phyloP scores from a whole-genome alignment of 2,888 invertebrate genomes.

The Calameuta pallipes region DNA sequence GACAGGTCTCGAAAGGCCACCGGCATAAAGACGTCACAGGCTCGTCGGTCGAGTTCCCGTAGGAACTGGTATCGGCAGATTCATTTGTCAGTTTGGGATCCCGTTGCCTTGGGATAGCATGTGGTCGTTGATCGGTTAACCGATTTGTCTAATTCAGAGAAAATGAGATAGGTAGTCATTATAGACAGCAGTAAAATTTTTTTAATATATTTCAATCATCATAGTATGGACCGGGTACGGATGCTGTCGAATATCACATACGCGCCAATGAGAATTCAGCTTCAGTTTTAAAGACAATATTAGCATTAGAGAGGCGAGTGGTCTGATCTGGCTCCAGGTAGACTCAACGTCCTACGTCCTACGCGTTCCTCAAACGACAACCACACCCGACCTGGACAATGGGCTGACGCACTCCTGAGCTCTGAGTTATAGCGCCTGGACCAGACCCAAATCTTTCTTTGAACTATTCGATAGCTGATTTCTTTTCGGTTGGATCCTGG shows the following conservation, averaged over 20 bases:
- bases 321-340: conserved; percentile 44
- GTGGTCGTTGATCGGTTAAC: not conserved
- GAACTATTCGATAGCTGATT: not conserved
- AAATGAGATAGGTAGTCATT: not conserved
- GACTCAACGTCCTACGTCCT: conserved; percentile 46
- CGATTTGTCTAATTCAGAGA: not conserved
- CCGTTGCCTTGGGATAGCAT: not conserved
- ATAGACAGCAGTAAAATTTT: not conserved
- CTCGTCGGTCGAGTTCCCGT: conserved; percentile 31
- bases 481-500: not conserved
- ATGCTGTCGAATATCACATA: not conserved
- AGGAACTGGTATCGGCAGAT: conserved; percentile 53
- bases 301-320: conserved; percentile 46
- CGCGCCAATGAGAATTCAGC: not conserved
- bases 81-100: conserved; percentile 53
- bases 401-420: conserved; percentile 49
- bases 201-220: not conserved
- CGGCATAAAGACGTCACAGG: conserved; percentile 59
- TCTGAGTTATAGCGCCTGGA: not conserved
- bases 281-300: conserved; percentile 45
- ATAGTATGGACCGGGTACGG: not conserved
- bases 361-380: conserved; percentile 58
- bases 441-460: not conserved
- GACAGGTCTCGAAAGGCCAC: conserved; percentile 43
- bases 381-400: conserved; percentile 54